Percentiles rank a stretch among this genome's conserved stretches.
Conservation (phyloP, 2,888 invertebrate genomes). For the Cecidostiba fungosa region DNA sequence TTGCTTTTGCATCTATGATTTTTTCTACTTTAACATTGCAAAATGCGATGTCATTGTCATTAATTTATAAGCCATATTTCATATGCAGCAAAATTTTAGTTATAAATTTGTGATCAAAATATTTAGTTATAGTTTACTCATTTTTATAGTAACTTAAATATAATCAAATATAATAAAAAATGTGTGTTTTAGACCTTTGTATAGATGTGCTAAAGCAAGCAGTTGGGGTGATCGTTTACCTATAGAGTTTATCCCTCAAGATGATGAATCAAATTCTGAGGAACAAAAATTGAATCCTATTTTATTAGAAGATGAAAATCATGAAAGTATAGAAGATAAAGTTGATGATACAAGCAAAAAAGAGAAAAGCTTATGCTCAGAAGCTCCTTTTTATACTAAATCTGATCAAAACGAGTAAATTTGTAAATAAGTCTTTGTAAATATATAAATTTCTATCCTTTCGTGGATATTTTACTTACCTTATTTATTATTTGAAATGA, state of each 20-base stretch:
- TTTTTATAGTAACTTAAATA: not conserved
- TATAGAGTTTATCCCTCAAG: conserved; percentile 79
- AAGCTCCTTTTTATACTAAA: conserved; percentile 14
- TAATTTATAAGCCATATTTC: too few relatives aligned
- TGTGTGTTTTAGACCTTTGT: conserved; percentile 82
- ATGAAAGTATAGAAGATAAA: conserved; percentile 34
- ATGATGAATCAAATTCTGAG: not conserved
- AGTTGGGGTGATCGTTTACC: conserved; percentile 92
- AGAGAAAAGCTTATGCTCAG: conserved; percentile 18
- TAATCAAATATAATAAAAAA: conserved; percentile 54
- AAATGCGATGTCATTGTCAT: too few relatives aligned
- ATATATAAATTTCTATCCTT: conserved; percentile 26
- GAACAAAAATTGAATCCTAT: conserved; percentile 5
- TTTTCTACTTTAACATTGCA: too few relatives aligned
- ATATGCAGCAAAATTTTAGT: not conserved
- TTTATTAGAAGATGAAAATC: not conserved
- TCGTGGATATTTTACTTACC: not conserved
- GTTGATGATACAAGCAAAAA: conserved; percentile 56
- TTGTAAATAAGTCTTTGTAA: conserved; percentile 46
- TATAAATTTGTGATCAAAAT: not conserved
- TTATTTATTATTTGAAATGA: not conserved
- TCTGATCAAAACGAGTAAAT: conserved; percentile 27
- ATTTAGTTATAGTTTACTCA: conserved; percentile 8
- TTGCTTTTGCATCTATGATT: too few relatives aligned
- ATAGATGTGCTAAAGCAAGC: conserved; percentile 87